Evolutionary conservation across 1,140 invertebrate species (phyloP).

Genomic region (Procambarus clarkii): DNA sequence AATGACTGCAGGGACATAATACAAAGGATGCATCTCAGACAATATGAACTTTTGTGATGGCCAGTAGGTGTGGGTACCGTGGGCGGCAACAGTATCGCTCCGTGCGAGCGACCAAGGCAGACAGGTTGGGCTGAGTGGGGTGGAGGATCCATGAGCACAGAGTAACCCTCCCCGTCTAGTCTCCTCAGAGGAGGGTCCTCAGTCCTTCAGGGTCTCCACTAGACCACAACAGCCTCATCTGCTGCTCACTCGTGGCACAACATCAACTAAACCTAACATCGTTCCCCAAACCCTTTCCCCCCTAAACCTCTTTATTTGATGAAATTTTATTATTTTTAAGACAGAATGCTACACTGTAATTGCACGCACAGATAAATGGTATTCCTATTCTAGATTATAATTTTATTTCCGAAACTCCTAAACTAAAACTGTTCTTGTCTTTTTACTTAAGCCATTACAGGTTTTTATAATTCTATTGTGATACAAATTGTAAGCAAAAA

Average conservation of each 20-base stretch:
- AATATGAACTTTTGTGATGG: constrained; percentile 98
- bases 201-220: constrained; percentile 33
- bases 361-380: constrained; percentile 61
- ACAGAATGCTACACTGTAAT: constrained; percentile 54
- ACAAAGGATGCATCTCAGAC: constrained; percentile 99
- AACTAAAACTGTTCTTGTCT: constrained; percentile 47
- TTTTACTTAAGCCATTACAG: constrained; percentile 21
- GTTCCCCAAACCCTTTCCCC: constrained; percentile 20
- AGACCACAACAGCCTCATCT: constrained; percentile 24
- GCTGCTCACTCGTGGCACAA: constrained; percentile 55
- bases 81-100: constrained; percentile 62
- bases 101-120: constrained; percentile 46
- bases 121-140: constrained; percentile 60
- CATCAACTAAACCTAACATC: constrained; percentile 48
- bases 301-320: constrained; percentile 29
- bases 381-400: constrained; percentile 39
- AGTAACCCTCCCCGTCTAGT: constrained; percentile 63
- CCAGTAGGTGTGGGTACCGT: constrained; percentile 66
- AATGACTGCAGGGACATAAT: constrained; percentile 99
- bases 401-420: constrained; percentile 51
- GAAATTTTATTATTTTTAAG: constrained; percentile 26
- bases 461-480: constrained; percentile 36
- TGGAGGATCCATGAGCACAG: constrained; percentile 38
- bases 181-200: constrained; percentile 65
- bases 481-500: constrained; percentile 52